A percentile compares a stretch with the other conserved stretches of the same genome.
Evolutionary conservation across 2,888 invertebrate species (phyloP).

Genomic region (Cabera pusaria): DNA sequence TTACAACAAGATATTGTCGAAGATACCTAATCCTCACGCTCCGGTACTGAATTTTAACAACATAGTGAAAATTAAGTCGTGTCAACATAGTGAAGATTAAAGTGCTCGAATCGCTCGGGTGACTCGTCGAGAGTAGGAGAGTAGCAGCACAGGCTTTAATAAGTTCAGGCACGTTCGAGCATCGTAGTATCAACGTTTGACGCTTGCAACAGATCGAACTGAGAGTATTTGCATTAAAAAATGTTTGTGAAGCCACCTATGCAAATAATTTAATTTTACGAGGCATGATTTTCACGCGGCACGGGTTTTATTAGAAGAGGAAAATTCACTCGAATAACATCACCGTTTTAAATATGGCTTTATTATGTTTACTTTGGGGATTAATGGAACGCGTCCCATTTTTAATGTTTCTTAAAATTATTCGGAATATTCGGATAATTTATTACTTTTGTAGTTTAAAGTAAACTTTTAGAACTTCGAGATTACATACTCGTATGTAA

Average conservation of each 20-base stretch:
- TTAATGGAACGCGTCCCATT: too few species aligned
- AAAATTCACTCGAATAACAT: slow-evolving; percentile 7
- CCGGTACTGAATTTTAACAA: slow-evolving; percentile 49
- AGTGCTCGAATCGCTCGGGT: slow-evolving; percentile 25
- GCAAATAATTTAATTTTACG: slow-evolving; percentile 20
- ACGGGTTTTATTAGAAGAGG: slow-evolving; percentile 4
- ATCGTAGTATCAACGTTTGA: slow-evolving; percentile 35
- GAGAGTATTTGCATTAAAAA: slow-evolving; percentile 38
- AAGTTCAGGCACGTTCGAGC: slow-evolving; percentile 45
- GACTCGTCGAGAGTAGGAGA: slow-evolving; percentile 27
- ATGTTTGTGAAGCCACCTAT: slow-evolving; percentile 22
- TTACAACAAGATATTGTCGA: too few species aligned
- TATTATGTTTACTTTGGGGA: slow-evolving; percentile 13
- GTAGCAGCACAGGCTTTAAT: slow-evolving; percentile 36
- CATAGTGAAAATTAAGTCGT: slow-evolving; percentile 45
- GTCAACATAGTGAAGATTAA: slow-evolving; percentile 19
- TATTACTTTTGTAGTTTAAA: too few species aligned
- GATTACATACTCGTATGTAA: too few species aligned
- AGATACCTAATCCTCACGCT: slow-evolving; percentile 40
- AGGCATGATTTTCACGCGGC: slow-evolving; percentile 10
- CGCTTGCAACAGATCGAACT: slow-evolving; percentile 33
- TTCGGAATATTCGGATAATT: too few species aligned
- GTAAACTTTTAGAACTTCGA: too few species aligned
- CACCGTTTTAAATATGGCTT: slow-evolving; percentile 15
- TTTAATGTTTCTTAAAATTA: neutral